Conservation (phyloP, 2,113 vertebrate genomes). For the Syngnathus scovelli region DNA sequence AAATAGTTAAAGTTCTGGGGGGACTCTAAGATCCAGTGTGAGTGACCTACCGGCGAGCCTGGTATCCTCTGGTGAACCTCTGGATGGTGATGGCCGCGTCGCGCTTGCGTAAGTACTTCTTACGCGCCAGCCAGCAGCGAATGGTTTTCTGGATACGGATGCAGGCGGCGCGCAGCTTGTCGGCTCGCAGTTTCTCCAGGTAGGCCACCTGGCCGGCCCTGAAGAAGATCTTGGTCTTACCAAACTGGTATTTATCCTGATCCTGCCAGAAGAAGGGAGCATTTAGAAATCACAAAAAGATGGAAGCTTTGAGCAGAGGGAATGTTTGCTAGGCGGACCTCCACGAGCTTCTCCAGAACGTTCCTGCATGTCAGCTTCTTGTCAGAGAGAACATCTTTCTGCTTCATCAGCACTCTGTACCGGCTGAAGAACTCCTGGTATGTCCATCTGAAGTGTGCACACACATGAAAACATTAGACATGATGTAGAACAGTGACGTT, state of each 20-base stretch:
- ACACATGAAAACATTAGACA: neutral
- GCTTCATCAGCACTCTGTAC: conserved; percentile 96
- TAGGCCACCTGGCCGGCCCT: conserved; percentile 97
- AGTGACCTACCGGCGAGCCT: conserved; percentile 86
- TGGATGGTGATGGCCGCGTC: conserved; percentile 86
- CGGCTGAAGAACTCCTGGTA: conserved; percentile 99
- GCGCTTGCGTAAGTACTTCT: conserved; percentile 90
- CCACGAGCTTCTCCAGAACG: conserved; percentile 89
- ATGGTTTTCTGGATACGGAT: conserved; percentile 98
- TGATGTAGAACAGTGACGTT: too few species aligned
- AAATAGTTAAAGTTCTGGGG: neutral
- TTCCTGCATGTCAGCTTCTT: conserved; percentile 92
- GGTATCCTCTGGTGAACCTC: conserved; percentile 88
- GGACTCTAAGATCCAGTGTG: neutral
- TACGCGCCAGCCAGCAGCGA: conserved; percentile 88
- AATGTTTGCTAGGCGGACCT: conserved; percentile 67
- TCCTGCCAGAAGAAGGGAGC: conserved; percentile 69
- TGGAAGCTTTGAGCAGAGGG: neutral
- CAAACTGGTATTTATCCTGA: conserved; percentile 98
- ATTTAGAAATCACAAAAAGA: neutral
- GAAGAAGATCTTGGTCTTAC: conserved; percentile 99
- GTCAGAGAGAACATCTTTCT: conserved; percentile 89
- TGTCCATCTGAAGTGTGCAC: conserved; percentile 80
- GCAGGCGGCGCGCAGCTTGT: conserved; percentile 90
- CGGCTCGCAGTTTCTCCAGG: conserved; percentile 92